A percentile compares a stretch with the other conserved stretches of the same genome.
phyloP scores from a whole-genome alignment of 2,888 invertebrate species.

The Eupithecia centaureata region DNA sequence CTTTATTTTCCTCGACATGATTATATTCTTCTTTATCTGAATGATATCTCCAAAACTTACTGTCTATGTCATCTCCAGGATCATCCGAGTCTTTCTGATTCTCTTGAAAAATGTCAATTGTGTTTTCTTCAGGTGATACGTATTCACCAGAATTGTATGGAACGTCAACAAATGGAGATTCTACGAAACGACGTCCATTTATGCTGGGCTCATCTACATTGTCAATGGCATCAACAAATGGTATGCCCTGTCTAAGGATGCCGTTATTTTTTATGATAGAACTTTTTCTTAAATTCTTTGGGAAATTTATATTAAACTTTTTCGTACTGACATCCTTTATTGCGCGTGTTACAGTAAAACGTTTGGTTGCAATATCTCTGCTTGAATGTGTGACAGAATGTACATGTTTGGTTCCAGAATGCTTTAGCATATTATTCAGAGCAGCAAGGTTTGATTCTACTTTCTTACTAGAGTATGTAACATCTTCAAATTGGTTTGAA shows the following conservation, averaged over 20 bases:
- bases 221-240: not conserved
- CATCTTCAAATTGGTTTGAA: not conserved
- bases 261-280: not conserved
- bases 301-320: not conserved
- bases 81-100: slow-evolving; percentile 2
- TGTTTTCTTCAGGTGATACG: not conserved
- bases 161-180: slow-evolving; percentile 7
- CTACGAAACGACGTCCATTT: slow-evolving; percentile 4
- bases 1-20: not conserved
- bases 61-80: not conserved
- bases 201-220: not conserved
- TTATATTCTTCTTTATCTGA: not conserved
- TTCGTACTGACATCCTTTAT: not conserved
- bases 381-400: not conserved
- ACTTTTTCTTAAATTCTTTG: not conserved
- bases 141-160: slow-evolving; percentile 3
- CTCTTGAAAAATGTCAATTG: not conserved
- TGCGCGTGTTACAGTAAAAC: not conserved
- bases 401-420: not conserved
- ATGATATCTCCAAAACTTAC: not conserved
- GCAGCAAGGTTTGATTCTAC: not conserved
- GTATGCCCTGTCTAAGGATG: not conserved
- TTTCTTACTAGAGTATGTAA: not conserved
- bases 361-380: not conserved
- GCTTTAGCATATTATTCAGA: not conserved